A percentile compares a stretch with the other conserved stretches of the same genome.
Conservation (phyloP, 2,888 invertebrate species). For the Catocala fraxini region DNA sequence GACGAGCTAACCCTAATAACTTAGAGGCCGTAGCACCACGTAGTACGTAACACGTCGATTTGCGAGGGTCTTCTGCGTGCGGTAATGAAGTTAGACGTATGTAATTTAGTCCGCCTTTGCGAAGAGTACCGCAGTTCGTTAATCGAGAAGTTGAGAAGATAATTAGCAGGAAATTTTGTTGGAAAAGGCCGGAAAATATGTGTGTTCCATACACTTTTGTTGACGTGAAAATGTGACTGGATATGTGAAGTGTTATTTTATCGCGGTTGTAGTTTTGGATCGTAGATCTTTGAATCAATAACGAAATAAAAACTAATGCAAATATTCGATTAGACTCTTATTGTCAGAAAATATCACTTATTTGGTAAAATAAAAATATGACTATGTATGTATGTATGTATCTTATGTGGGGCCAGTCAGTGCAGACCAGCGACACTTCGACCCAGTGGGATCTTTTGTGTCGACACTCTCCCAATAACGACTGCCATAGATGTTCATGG, state of each 20-base stretch:
- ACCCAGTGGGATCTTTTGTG: too few species aligned
- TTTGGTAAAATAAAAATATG: too few species aligned
- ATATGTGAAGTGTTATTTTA: neutral
- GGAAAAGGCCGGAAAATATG: slow-evolving; percentile 6
- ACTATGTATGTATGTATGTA: too few species aligned
- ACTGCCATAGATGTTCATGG: too few species aligned
- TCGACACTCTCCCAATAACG: too few species aligned
- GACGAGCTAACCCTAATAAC: slow-evolving; percentile 23
- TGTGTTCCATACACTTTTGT: slow-evolving; percentile 13
- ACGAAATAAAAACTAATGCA: too few species aligned
- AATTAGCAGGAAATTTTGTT: slow-evolving; percentile 61
- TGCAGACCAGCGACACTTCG: too few species aligned
- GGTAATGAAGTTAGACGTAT: slow-evolving; percentile 64
- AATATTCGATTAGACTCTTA: too few species aligned
- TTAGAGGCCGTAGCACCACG: slow-evolving; percentile 17
- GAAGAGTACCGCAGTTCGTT: slow-evolving; percentile 52
- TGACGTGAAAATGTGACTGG: slow-evolving; percentile 2
- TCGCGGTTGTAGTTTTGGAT: neutral
- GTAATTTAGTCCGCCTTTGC: slow-evolving; percentile 56
- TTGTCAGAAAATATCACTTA: too few species aligned
- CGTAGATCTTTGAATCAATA: too few species aligned
- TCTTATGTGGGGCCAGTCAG: too few species aligned
- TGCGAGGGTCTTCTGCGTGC: slow-evolving; percentile 38
- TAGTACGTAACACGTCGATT: slow-evolving; percentile 26
- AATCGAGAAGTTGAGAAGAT: slow-evolving; percentile 67